Evolutionary conservation across 2,888 invertebrate genomes (phyloP).

Genomic region (Lithophane semibrunnea): DNA sequence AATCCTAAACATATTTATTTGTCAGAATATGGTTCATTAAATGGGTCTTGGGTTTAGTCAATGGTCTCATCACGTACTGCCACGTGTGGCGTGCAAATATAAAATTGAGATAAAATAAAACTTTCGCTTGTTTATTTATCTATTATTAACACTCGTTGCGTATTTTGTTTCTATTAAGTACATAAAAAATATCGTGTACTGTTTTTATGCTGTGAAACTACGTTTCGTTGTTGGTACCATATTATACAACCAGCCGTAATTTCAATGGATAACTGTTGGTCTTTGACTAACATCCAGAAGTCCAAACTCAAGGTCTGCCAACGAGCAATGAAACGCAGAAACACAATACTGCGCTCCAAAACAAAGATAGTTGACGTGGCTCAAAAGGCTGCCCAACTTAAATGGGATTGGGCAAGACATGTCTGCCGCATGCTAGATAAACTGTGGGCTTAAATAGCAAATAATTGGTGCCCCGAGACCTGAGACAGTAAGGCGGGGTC

Average conservation of each 20-base stretch:
- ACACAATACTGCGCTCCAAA: no score
- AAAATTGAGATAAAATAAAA: slow-evolving; percentile 2
- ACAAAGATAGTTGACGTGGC: no score
- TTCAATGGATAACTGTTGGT: slow-evolving; percentile 10
- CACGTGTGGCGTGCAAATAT: not conserved
- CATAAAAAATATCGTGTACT: slow-evolving; percentile 4
- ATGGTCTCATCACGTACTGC: not conserved
- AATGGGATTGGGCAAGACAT: not conserved
- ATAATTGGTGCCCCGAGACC: not conserved
- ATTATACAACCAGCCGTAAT: slow-evolving; percentile 10
- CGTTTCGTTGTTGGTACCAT: slow-evolving; percentile 17
- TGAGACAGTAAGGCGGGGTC: not conserved
- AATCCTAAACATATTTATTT: not conserved
- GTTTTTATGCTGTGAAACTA: not conserved
- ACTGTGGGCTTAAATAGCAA: not conserved
- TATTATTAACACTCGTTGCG: slow-evolving; percentile 2
- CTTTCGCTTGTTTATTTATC: not conserved
- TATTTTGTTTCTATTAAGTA: not conserved
- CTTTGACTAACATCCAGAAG: no score
- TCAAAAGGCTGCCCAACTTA: no score
- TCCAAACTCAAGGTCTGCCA: no score
- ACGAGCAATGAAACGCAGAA: no score
- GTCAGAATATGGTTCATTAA: not conserved
- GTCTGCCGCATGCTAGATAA: not conserved
- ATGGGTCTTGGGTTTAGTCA: not conserved